Evolutionary conservation across 2,113 vertebrate species (phyloP), one percentile per base, ranked within the genome.

Genomic region (Mesembrinibis cayennensis): DNA sequence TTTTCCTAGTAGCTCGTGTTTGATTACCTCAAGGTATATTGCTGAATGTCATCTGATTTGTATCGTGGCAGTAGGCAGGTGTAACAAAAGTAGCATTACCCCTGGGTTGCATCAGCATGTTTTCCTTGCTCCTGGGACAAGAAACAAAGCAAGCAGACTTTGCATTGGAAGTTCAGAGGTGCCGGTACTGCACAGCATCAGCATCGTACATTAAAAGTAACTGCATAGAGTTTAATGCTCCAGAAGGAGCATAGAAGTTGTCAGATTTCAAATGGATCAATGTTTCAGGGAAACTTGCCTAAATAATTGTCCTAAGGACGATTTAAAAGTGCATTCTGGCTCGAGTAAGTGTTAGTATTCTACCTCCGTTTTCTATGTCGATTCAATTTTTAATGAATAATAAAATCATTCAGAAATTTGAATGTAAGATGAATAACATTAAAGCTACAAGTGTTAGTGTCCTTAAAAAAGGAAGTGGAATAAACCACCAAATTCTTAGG

Each of bases 31-130:
- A 40, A 44, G 65, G 47, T 44, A 16, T 38, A 3, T 14, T 65
- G 27, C 72, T 90, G 50, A 62, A 34, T 53, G 49, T 72, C 67
- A 30, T 49, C 62, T 85, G 53, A 17, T 20, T 76, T 65, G 15
- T 13, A 16, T 13, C 1, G 4, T 53, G 56, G 23, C 76, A 40
- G 17, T n/a, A 49, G 49, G 59, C 71, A 92, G 34, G 22, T 84
- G 44, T 44, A 56, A 49, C 26, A 67, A 12, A 81, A 82, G 12
- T 23, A 34, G 26, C 1, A 0, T 97, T 97, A 87, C 65, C 4
- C 40, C 27, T 90, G 7, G 8, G 61, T 95, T 97, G 81, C 94
- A 93, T 97, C 87, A 89, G 62, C 36, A 88, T 82, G 44, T 58
- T 91, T 92, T 79, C 27, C 61, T 87, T 94, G 44, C 80, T 78